These are phyloP conservation scores for Ptychoptera albimana DNA, from an alignment of 2,888 invertebrate genomes.

Conservation along the genomic window DNA sequence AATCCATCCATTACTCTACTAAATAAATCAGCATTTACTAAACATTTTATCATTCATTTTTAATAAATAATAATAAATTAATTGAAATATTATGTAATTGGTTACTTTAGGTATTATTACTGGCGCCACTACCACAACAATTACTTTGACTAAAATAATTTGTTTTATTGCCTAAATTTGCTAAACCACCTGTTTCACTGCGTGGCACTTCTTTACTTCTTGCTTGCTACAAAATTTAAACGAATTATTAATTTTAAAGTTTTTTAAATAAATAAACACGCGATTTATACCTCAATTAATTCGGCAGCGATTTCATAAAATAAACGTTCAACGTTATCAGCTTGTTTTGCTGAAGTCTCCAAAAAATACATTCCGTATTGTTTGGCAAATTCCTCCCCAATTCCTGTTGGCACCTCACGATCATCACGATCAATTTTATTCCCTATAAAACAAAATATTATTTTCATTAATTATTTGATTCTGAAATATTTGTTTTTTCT, in stretches of 20 bases:
- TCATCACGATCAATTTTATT: slow-evolving; percentile 97
- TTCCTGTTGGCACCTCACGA: slow-evolving; percentile 74
- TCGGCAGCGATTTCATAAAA: slow-evolving; percentile 95
- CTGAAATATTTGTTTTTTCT: neutral
- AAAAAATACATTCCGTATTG: slow-evolving; percentile 95
- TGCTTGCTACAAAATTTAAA: slow-evolving; percentile 49
- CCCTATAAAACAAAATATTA: slow-evolving; percentile 35
- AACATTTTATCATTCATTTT: too few relatives aligned
- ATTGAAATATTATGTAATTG: too few relatives aligned
- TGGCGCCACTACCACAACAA: slow-evolving; percentile 14
- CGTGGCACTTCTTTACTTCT: slow-evolving; percentile 66
- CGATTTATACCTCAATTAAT: slow-evolving; percentile 47
- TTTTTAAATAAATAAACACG: neutral
- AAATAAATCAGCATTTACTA: too few relatives aligned
- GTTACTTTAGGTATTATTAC: slow-evolving; percentile 3
- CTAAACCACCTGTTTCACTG: slow-evolving; percentile 43
- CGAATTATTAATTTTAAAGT: neutral
- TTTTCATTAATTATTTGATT: neutral
- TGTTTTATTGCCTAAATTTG: slow-evolving; percentile 14
- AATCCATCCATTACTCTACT: too few relatives aligned
- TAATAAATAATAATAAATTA: too few relatives aligned
- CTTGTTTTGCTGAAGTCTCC: slow-evolving; percentile 95
- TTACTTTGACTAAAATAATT: slow-evolving; percentile 14
- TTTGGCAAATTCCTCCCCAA: slow-evolving; percentile 91
- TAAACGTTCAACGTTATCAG: slow-evolving; percentile 90